Evolutionary conservation across 2,888 invertebrate species (phyloP).

Genomic region (Pediacus dermestoides): DNA sequence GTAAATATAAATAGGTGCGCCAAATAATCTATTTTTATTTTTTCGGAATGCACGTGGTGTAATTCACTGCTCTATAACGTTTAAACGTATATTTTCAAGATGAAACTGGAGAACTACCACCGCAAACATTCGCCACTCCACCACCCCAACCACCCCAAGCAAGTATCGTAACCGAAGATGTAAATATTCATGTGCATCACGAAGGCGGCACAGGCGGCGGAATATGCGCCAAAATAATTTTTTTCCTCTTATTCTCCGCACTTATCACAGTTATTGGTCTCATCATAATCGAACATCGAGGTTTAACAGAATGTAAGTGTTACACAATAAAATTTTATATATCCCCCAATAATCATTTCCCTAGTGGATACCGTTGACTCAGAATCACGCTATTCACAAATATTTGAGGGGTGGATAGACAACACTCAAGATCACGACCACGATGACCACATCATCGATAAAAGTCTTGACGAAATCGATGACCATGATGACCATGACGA

Average conservation of each 20-base stretch:
- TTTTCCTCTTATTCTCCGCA: conserved; percentile 70
- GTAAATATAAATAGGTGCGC: conserved; percentile 17
- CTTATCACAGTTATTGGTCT: conserved; percentile 71
- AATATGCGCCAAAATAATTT: conserved; percentile 79
- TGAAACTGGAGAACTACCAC: conserved; percentile 29
- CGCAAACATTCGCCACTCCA: conserved; percentile 37
- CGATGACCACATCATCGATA: conserved; percentile 44
- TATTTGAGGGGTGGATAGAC: conserved; percentile 78
- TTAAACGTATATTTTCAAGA: conserved; percentile 34
- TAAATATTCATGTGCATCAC: conserved; percentile 73
- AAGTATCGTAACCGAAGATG: conserved; percentile 61
- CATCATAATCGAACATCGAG: conserved; percentile 76
- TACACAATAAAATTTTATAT: background rate
- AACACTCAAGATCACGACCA: conserved; percentile 50
- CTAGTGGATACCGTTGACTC: conserved; percentile 59
- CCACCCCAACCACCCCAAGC: conserved; percentile 34
- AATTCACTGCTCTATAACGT: too few species aligned
- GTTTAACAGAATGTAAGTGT: conserved; percentile 71
- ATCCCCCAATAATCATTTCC: conserved; percentile 6
- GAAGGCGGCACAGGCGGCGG: conserved; percentile 77
- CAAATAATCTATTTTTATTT: conserved; percentile 29
- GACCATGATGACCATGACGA: conserved; percentile 56
- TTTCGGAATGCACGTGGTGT: conserved; percentile 14
- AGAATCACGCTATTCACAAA: conserved; percentile 69
- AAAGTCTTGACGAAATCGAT: conserved; percentile 28